phyloP scores from a whole-genome alignment of 2,888 invertebrate genomes.

The Stenoptilia bipunctidactyla region DNA sequence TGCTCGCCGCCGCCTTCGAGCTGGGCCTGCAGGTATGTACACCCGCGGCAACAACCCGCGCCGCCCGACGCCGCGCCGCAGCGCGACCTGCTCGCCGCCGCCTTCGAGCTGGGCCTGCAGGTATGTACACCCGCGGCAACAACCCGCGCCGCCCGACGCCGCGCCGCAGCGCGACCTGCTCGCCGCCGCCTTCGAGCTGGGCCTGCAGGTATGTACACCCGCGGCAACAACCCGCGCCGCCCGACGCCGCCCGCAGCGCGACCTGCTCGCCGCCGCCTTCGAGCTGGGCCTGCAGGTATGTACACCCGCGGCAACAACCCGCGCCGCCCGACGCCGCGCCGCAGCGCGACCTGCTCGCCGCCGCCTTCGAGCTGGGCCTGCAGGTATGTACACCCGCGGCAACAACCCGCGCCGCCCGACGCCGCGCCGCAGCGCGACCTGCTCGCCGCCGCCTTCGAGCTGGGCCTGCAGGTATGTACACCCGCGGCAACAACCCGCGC shows the following conservation, averaged over 20 bases:
- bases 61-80: neutral
- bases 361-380: no score
- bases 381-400: no score
- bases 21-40: neutral
- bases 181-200: neutral
- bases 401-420: no score
- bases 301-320: no score
- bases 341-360: no score
- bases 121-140: neutral
- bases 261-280: constrained; percentile 73
- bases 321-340: no score
- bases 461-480: no score
- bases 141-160: neutral
- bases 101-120: neutral
- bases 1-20: neutral
- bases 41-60: neutral
- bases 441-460: no score
- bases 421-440: no score
- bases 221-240: constrained; percentile 50
- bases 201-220: neutral
- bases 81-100: neutral
- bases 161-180: neutral
- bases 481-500: no score
- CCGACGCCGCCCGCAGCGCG: constrained; percentile 76
- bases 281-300: neutral